These are phyloP conservation scores for Anoplolepis gracilipes DNA, from an alignment of 1,140 invertebrate genomes.

Conservation along the genomic window DNA sequence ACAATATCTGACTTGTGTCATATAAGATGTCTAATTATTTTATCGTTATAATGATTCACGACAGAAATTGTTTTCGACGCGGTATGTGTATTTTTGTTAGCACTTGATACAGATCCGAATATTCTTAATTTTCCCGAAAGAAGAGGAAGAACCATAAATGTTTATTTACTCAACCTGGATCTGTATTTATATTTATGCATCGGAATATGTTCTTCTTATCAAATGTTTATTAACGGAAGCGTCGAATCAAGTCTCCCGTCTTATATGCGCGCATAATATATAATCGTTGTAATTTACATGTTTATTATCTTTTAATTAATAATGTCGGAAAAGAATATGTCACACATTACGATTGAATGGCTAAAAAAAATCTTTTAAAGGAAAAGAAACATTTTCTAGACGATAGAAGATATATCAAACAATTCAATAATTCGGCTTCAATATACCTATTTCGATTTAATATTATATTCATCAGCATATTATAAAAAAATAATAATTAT, in stretches of 20 bases:
- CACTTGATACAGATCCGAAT: not conserved
- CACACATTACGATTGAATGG: not conserved
- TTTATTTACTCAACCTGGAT: not conserved
- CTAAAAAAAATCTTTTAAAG: not conserved
- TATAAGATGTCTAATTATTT: not conserved
- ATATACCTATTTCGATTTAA: not conserved
- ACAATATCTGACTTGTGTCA: not conserved
- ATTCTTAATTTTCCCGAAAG: not conserved
- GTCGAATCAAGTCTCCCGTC: not conserved
- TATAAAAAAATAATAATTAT: no score
- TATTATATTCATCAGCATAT: no score
- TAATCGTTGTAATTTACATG: slow-evolving; percentile 9
- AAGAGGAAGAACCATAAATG: not conserved
- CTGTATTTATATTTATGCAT: slow-evolving; percentile 3
- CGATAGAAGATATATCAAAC: not conserved
- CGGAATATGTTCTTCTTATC: not conserved
- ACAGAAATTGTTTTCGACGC: not conserved
- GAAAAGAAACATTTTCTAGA: not conserved
- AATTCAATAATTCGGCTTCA: not conserved
- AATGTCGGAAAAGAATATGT: not conserved
- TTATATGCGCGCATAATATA: not conserved
- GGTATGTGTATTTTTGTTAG: not conserved
- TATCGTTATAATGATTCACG: not conserved
- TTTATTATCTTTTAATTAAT: not conserved
- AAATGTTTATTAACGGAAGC: slow-evolving; percentile 13